Conservation (phyloP, 2,113 vertebrate species). For the Lipotes vexillifer region DNA sequence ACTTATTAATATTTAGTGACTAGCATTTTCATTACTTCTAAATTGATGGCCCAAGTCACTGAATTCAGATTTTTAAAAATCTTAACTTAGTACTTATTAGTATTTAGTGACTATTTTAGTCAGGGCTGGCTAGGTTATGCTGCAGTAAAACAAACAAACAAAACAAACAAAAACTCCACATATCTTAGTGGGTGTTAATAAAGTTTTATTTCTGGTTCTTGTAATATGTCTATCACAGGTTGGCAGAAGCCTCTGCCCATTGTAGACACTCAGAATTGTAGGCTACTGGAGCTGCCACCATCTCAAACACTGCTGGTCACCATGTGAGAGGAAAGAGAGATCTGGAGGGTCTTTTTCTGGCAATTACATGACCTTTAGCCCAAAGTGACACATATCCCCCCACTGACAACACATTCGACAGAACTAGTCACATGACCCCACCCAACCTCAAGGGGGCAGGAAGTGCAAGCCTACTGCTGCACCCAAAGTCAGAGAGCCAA, state of each 20-base stretch:
- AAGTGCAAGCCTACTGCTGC: background rate
- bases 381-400: background rate
- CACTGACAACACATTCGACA: background rate
- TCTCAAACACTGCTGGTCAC: background rate
- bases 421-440: background rate
- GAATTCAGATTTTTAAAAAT: background rate
- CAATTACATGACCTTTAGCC: background rate
- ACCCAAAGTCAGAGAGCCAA: background rate
- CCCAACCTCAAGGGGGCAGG: background rate
- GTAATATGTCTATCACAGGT: background rate
- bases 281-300: background rate
- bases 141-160: background rate
- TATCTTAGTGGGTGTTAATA: background rate
- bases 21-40: background rate
- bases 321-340: background rate
- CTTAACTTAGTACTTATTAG: background rate
- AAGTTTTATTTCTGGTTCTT: background rate
- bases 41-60: background rate
- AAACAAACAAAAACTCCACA: background rate
- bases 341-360: background rate
- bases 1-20: background rate
- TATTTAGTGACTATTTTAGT: background rate
- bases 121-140: background rate
- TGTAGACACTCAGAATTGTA: background rate
- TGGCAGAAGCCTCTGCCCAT: background rate